Evolutionary conservation across 2,888 invertebrate genomes (phyloP).

Genomic region (Scrobipalpa costella): DNA sequence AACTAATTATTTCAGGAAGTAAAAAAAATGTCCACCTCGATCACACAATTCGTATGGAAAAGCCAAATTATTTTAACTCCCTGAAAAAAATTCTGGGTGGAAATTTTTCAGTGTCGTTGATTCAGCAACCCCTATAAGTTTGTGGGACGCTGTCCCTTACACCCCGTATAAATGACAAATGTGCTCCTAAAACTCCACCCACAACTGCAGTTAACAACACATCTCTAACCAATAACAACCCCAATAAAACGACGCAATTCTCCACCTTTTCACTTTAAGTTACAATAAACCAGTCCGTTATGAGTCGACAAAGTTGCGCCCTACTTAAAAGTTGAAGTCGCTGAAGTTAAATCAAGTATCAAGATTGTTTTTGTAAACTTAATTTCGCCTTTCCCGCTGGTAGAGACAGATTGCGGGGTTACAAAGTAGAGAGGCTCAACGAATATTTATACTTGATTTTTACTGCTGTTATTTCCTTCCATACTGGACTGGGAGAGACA

Average conservation of each 20-base stretch:
- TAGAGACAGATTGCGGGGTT: conserved; percentile 36
- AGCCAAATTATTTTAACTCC: too few species aligned
- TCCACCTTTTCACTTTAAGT: conserved; percentile 24
- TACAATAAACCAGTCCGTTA: conserved; percentile 27
- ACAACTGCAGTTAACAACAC: neutral
- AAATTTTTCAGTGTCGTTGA: too few species aligned
- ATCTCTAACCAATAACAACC: neutral
- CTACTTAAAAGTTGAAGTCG: conserved; percentile 36
- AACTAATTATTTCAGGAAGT: too few species aligned
- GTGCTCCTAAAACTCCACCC: too few species aligned
- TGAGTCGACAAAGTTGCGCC: conserved; percentile 32
- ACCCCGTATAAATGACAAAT: too few species aligned
- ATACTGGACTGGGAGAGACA: too few species aligned
- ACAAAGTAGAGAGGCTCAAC: conserved; percentile 8
- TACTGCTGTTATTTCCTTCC: neutral
- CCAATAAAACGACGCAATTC: conserved; percentile 11
- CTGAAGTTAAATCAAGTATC: conserved; percentile 40
- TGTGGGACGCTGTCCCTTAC: too few species aligned
- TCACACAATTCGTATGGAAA: too few species aligned
- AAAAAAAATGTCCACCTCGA: too few species aligned
- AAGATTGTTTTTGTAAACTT: conserved; percentile 42
- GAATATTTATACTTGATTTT: conserved; percentile 19
- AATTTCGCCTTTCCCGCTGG: conserved; percentile 37
- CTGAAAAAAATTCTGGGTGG: too few species aligned
- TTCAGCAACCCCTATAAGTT: too few species aligned